Evolutionary conservation across 2,888 invertebrate species (phyloP).

Genomic region (Glaucopsyche alexis): DNA sequence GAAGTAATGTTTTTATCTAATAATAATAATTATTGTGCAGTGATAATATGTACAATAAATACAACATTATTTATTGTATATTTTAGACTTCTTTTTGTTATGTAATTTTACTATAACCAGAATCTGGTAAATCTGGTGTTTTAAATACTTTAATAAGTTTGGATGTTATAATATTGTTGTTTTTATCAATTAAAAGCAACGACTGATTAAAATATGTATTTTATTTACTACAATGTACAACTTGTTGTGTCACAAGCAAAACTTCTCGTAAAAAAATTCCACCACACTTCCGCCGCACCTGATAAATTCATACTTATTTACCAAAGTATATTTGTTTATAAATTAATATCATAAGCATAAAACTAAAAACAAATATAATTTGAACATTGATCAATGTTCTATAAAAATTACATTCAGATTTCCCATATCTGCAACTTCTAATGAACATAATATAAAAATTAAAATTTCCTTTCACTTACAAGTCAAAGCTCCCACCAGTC

Average conservation of each 20-base stretch:
- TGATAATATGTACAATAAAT: not conserved
- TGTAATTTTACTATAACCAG: not conserved
- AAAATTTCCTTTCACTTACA: too few species aligned
- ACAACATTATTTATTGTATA: not conserved
- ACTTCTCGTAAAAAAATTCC: too few species aligned
- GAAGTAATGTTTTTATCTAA: too few species aligned
- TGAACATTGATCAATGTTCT: not conserved
- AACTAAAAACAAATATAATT: not conserved
- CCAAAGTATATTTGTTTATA: not conserved
- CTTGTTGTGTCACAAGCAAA: too few species aligned
- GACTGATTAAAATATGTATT: not conserved
- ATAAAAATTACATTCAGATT: not conserved
- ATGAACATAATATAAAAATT: too few species aligned
- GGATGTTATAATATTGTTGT: not conserved
- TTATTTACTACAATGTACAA: not conserved
- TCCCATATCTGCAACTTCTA: too few species aligned
- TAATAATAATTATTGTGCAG: too few species aligned
- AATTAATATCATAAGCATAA: not conserved
- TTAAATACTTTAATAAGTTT: not conserved
- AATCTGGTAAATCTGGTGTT: not conserved
- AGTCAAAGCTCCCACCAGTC: too few species aligned
- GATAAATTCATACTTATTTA: not conserved
- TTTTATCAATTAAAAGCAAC: not conserved
- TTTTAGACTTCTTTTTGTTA: slow-evolving; percentile 1
- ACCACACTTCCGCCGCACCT: too few species aligned